Base-by-base conservation (phyloP, 53 echinoderm and acorn worm genomes). In the Echinometra lucunter region DNA sequence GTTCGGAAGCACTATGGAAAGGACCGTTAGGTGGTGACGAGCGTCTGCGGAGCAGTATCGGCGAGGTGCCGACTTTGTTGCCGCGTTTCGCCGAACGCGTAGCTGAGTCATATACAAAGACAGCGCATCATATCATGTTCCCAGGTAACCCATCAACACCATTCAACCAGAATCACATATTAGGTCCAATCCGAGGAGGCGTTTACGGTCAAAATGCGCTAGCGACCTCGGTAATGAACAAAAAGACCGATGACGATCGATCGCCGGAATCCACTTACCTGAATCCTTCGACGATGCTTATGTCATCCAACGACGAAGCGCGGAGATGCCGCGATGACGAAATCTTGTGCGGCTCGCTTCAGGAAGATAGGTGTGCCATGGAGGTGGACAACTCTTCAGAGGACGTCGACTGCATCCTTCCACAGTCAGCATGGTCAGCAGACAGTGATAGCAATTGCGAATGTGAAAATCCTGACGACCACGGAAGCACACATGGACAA, bases 41-140 rank as follows among this genome's bases (percentile, higher is more conserved):
- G 17, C 38, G 42, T 35, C 60, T 89, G 58, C 85, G 28, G 28
- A 1, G 85, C 49, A 30, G 85, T 28, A 49, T 35, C 49, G 85
- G 85, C 47, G 49, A 85, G 49, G 30, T 85, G 85, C 85, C 85
- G 49, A 53, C 27, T 16, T 85, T 85, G 49, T 85, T 49, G 49
- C 85, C 85, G 85, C 23, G 85, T 11, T 13, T 81, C 81, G 81
- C 25, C 18, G 81, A 81, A 81, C 6, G 25, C 85, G 85, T 85
- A 47, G 15, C 85, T 11, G 49, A n/a, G 85, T 49, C 85, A 49
- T 47, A 49, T 42, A 17, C 28, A 49, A 45, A 49, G 28, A 45
- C 85, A 28, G 1, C 21, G 85, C 27, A 78, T 85, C 28, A 47
- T 6, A n/a, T 21, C 1, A n/a, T 49, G 47, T 9, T 49, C 3